These are phyloP conservation scores for Labeo calbasu DNA, from an alignment of 2,797 vertebrate species.

Conservation along the genomic window DNA sequence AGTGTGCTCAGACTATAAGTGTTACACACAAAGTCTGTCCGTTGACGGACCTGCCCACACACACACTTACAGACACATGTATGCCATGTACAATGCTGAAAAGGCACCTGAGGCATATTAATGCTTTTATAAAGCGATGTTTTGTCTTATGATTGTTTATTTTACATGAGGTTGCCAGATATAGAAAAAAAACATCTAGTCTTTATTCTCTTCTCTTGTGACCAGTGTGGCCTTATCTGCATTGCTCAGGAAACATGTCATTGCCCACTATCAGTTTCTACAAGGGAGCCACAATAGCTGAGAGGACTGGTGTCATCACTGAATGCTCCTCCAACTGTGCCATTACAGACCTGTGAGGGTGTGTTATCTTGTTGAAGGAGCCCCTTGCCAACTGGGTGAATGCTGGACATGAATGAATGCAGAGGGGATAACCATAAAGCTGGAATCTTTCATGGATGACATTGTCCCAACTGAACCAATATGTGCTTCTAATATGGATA, in stretches of 20 bases:
- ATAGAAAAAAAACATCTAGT: slow-evolving; percentile 33
- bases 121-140: background rate
- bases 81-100: background rate
- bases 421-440: background rate
- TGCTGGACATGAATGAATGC: slow-evolving; percentile 28
- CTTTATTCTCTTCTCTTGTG: slow-evolving; percentile 39
- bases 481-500: background rate
- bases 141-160: background rate
- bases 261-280: slow-evolving; percentile 46
- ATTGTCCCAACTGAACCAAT: background rate
- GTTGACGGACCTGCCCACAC: slow-evolving; percentile 39
- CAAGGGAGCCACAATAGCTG: slow-evolving; percentile 41
- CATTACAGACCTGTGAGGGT: slow-evolving; percentile 31
- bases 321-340: slow-evolving; percentile 23
- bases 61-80: slow-evolving; percentile 12
- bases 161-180: slow-evolving; percentile 25
- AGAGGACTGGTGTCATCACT: slow-evolving; percentile 47
- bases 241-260: slow-evolving; percentile 49
- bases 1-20: slow-evolving; percentile 70
- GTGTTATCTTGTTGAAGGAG: slow-evolving; percentile 44
- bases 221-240: slow-evolving; percentile 48
- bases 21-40: slow-evolving; percentile 61
- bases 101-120: background rate
- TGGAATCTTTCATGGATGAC: background rate
- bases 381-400: slow-evolving; percentile 9